Conservation (phyloP, 2,797 vertebrate genomes). For the Loriculus beryllinus region DNA sequence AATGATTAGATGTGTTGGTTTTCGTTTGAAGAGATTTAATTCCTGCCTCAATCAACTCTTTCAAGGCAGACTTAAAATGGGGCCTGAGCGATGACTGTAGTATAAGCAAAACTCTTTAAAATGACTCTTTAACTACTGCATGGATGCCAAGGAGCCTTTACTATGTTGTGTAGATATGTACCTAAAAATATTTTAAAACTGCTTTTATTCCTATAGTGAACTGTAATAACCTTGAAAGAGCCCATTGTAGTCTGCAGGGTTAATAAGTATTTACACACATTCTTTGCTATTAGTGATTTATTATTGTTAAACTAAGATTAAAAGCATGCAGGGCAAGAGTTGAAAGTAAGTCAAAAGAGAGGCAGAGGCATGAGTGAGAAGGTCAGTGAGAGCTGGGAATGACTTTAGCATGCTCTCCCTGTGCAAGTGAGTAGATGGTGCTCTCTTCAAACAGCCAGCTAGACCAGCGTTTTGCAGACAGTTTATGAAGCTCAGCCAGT, state of each 20-base stretch:
- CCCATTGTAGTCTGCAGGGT: constrained; percentile 12
- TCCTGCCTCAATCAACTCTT: not conserved
- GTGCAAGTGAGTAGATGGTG: not conserved
- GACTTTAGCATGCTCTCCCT: not conserved
- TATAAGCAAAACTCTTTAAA: constrained; percentile 20
- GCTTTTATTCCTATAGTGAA: constrained; percentile 17
- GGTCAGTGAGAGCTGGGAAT: not conserved
- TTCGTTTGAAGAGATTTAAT: not conserved
- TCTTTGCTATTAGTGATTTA: constrained; percentile 50
- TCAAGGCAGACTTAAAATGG: not conserved
- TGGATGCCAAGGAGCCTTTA: not conserved
- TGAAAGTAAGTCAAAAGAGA: not conserved
- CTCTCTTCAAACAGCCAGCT: rapidly evolving
- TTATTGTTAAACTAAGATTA: constrained; percentile 45
- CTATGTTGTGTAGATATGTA: not conserved
- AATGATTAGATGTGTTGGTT: not conserved
- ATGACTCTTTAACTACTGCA: not conserved
- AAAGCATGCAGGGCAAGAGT: not conserved
- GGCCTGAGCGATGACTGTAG: not conserved
- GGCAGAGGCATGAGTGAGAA: not conserved
- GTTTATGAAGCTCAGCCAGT: not conserved
- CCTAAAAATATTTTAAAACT: not conserved
- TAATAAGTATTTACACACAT: constrained; percentile 30
- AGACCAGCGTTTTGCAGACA: not conserved
- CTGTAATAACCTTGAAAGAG: constrained; percentile 46